Percentiles rank a stretch among this genome's conserved stretches.
These are phyloP conservation scores for Gnathonemus longibarbis DNA, from an alignment of 2,113 vertebrate species.

Conservation along the genomic window DNA sequence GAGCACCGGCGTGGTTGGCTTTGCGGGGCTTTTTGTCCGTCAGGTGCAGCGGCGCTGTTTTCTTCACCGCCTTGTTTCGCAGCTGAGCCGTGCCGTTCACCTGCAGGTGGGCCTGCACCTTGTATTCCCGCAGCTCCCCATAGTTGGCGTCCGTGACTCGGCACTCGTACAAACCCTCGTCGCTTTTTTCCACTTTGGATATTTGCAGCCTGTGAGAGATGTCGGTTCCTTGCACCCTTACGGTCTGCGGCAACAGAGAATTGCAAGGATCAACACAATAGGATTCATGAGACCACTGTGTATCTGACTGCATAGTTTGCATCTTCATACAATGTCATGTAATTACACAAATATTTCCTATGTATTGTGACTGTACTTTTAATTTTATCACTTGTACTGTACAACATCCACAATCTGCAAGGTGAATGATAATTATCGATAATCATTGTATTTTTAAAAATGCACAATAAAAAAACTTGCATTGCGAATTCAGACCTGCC, in stretches of 20 bases:
- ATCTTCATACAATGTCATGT: background rate
- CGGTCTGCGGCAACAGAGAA: conserved; percentile 70
- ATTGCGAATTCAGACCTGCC: background rate
- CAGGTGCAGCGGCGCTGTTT: conserved; percentile 84
- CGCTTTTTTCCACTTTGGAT: conserved; percentile 83
- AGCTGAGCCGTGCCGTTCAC: conserved; percentile 75
- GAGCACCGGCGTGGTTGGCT: conserved; percentile 60
- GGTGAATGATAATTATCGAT: background rate
- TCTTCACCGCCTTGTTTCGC: conserved; percentile 74
- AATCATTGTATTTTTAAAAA: background rate
- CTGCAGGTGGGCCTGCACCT: conserved; percentile 83
- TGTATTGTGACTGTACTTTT: background rate
- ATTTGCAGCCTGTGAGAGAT: conserved; percentile 96
- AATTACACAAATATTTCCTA: background rate
- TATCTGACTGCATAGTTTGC: background rate
- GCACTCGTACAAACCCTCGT: conserved; percentile 89
- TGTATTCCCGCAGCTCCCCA: conserved; percentile 86
- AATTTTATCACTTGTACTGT: background rate
- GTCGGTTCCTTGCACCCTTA: conserved; percentile 96
- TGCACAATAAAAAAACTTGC: background rate
- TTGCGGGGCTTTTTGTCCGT: conserved; percentile 84
- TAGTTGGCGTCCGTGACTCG: conserved; percentile 87
- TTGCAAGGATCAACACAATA: background rate
- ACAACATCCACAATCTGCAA: background rate
- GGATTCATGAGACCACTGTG: background rate